Conservation (phyloP, 2,888 invertebrate genomes). For the Philopedon plagiatum region DNA sequence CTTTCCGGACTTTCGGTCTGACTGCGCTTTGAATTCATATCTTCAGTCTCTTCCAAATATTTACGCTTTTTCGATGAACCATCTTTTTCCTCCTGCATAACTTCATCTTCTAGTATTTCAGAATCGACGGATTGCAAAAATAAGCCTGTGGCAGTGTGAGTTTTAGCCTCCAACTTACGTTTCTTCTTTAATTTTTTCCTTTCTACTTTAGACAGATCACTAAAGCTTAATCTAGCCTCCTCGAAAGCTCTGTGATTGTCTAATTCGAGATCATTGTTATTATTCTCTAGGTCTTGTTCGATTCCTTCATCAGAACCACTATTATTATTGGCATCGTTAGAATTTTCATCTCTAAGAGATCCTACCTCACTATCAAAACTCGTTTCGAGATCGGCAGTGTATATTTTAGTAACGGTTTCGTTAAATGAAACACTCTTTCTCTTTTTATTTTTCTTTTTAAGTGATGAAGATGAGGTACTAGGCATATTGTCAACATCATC, state of each 20-base stretch:
- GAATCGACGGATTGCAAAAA: slow-evolving; percentile 56
- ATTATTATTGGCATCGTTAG: slow-evolving; percentile 54
- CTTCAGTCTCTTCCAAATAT: slow-evolving; percentile 56
- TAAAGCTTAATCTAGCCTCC: slow-evolving; percentile 59
- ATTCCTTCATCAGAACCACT: slow-evolving; percentile 62
- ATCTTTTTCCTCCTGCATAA: slow-evolving; percentile 53
- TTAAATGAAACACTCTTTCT: slow-evolving; percentile 65
- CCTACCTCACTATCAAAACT: slow-evolving; percentile 60
- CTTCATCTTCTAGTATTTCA: slow-evolving; percentile 53
- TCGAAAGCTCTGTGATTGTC: slow-evolving; percentile 62
- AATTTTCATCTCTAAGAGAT: slow-evolving; percentile 56
- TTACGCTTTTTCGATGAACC: slow-evolving; percentile 61
- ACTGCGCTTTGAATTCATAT: slow-evolving; percentile 50
- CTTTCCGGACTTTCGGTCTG: slow-evolving; percentile 52
- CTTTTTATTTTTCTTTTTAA: slow-evolving; percentile 62
- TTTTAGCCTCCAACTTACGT: slow-evolving; percentile 59
- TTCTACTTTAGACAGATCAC: slow-evolving; percentile 63
- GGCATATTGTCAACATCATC: slow-evolving; percentile 42
- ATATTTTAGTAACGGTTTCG: slow-evolving; percentile 64
- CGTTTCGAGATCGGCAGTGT: slow-evolving; percentile 61
- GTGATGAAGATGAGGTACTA: slow-evolving; percentile 53
- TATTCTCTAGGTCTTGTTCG: slow-evolving; percentile 61
- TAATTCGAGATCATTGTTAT: slow-evolving; percentile 56
- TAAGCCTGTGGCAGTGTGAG: slow-evolving; percentile 53
- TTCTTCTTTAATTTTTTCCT: slow-evolving; percentile 63